Conservation (phyloP, 2,113 vertebrate genomes). For the Rhinolophus ferrumequinum region DNA sequence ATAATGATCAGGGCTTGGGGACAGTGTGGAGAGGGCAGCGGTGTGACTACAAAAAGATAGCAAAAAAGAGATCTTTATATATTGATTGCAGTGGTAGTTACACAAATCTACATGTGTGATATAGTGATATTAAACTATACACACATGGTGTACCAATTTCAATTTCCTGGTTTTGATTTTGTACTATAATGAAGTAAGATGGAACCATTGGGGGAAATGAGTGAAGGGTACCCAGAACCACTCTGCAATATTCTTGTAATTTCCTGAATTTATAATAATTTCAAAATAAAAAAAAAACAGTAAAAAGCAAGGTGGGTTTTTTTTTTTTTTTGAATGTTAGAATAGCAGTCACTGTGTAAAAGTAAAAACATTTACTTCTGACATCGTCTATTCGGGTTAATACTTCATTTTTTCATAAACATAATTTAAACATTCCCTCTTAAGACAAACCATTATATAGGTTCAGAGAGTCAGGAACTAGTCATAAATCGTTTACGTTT, state of each 20-base stretch:
- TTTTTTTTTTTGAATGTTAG: not conserved
- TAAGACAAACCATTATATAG: not conserved
- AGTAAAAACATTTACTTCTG: not conserved
- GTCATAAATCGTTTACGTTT: not conserved
- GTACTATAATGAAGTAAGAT: not conserved
- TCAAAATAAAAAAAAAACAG: not conserved
- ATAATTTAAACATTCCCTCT: not conserved
- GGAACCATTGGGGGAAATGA: not conserved
- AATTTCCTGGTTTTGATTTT: not conserved
- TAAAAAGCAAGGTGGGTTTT: not conserved
- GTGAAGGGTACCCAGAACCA: not conserved
- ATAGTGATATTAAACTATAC: not conserved
- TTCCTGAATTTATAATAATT: not conserved
- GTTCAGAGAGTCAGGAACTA: not conserved
- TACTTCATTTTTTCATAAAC: not conserved
- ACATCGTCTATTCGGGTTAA: not conserved
- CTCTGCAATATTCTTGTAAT: not conserved
- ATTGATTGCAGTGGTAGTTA: not conserved
- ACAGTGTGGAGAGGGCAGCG: not conserved
- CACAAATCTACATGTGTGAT: not conserved
- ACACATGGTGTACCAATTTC: not conserved
- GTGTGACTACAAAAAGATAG: too few relatives aligned
- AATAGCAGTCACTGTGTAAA: not conserved
- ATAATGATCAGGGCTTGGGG: not conserved
- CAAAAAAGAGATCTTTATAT: not conserved